These are phyloP conservation scores for Piaya cayana DNA, from an alignment of 2,113 vertebrate genomes.

Conservation along the genomic window DNA sequence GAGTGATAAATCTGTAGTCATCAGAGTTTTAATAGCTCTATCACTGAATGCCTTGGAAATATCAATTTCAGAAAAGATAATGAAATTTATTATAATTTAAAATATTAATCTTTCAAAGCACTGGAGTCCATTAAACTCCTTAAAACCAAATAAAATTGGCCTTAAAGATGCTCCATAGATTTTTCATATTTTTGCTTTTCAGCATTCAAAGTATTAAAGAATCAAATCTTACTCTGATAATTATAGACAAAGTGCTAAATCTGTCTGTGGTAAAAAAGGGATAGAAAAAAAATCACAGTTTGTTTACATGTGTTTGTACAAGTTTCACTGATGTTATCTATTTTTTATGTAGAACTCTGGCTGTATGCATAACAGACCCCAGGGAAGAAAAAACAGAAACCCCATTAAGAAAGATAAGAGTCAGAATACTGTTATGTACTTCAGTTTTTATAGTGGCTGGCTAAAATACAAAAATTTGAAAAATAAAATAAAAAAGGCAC, in stretches of 20 bases:
- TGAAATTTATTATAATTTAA: not conserved
- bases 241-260: not conserved
- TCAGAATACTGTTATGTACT: not conserved
- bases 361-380: not conserved
- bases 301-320: not conserved
- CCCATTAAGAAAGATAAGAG: not conserved
- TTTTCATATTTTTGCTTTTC: not conserved
- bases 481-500: not conserved
- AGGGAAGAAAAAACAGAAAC: not conserved
- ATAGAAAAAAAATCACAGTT: not conserved
- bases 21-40: not conserved
- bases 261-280: rapidly evolving
- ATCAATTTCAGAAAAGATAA: not conserved
- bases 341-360: not conserved
- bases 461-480: not conserved
- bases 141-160: not conserved
- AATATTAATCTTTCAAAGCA: not conserved
- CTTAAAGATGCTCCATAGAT: not conserved
- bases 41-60: not conserved
- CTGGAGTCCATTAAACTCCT: not conserved
- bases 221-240: not conserved
- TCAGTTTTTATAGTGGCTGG: not conserved
- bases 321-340: not conserved
- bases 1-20: not conserved
- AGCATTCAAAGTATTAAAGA: not conserved